Evolutionary conservation across 2,888 invertebrate genomes (phyloP).

Genomic region (Falcaria lacertinaria): DNA sequence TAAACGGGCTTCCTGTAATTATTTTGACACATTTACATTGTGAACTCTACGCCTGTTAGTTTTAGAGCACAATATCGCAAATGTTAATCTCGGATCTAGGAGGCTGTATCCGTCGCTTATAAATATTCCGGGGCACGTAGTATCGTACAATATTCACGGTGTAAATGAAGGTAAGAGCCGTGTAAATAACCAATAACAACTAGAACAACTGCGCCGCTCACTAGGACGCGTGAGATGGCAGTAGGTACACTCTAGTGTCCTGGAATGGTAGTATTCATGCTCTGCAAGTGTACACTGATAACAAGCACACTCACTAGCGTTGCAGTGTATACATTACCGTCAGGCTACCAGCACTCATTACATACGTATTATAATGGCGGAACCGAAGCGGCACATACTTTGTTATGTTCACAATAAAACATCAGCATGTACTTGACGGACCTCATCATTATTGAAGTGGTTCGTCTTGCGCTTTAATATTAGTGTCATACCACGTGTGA

Average conservation of each 20-base stretch:
- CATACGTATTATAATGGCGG: too few species aligned
- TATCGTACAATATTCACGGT: background rate
- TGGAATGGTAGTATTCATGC: too few species aligned
- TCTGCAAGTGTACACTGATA: too few species aligned
- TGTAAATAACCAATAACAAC: background rate
- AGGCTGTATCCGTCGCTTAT: background rate
- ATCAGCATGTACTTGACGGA: too few species aligned
- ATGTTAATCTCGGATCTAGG: background rate
- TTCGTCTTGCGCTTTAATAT: too few species aligned
- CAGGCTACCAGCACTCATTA: too few species aligned
- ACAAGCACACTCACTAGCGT: too few species aligned
- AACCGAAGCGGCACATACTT: too few species aligned
- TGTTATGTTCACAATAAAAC: too few species aligned
- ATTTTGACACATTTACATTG: background rate
- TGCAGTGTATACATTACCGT: too few species aligned
- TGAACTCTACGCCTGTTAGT: background rate
- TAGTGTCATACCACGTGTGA: too few species aligned
- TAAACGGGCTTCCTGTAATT: background rate
- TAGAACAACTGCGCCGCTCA: background rate
- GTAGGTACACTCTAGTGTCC: background rate
- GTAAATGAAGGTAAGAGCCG: background rate
- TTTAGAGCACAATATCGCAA: background rate
- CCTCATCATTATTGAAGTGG: too few species aligned
- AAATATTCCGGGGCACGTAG: background rate
- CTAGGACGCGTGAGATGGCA: background rate